phyloP scores from a whole-genome alignment of 2,113 vertebrate genomes.

The human (Homo sapiens) region DNA sequence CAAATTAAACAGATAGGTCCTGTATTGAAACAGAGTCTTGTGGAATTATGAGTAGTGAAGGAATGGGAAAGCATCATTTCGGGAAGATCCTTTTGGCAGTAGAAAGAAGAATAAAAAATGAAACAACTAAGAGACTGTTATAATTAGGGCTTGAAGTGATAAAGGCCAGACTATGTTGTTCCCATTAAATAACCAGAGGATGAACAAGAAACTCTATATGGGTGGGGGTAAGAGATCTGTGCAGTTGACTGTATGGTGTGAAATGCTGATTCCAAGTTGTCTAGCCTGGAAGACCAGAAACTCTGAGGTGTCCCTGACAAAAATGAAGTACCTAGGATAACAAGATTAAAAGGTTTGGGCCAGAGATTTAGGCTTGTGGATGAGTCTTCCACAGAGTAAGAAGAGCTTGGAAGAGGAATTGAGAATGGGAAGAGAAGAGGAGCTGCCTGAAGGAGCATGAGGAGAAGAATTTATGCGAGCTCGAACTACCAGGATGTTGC shows the following conservation, averaged over 20 bases:
- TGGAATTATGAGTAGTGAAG: background rate
- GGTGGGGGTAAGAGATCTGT: background rate
- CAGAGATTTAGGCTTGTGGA: background rate
- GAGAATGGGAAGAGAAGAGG: background rate
- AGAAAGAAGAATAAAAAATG: background rate
- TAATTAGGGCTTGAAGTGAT: background rate
- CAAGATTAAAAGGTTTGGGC: background rate
- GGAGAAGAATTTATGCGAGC: background rate
- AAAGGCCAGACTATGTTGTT: background rate
- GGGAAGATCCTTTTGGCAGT: background rate
- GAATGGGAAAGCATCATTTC: background rate
- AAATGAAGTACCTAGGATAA: background rate
- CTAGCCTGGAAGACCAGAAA: background rate
- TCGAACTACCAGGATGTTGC: background rate
- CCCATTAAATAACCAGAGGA: constrained; percentile 1
- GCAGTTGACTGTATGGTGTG: background rate
- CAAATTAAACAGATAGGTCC: background rate
- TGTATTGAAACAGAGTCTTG: background rate
- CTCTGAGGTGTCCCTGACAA: background rate
- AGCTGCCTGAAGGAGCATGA: background rate
- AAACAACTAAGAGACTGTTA: background rate
- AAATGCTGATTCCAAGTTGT: background rate
- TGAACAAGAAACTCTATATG: background rate
- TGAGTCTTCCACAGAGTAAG: background rate
- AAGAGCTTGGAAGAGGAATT: background rate